Base-by-base conservation (phyloP, 2,113 vertebrate genomes). In the Fulica atra region DNA sequence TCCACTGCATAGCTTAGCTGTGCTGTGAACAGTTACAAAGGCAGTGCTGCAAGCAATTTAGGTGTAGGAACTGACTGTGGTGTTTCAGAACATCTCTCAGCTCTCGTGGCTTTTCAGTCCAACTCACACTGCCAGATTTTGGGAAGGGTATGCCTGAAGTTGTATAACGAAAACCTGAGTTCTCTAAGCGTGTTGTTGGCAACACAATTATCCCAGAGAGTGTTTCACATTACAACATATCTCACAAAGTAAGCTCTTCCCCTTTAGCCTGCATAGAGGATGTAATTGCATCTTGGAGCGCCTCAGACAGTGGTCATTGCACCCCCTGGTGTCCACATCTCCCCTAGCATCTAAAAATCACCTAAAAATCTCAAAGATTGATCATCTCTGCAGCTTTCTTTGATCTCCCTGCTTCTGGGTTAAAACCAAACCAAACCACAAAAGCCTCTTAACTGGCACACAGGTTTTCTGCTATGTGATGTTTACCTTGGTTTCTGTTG, bases 311-410 rank as follows among this genome's bases (percentile, higher is more conserved):
- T 44, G 78, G 38, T 44, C 80, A 23, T 17, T 73, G 88, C 83
- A 89, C 95, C 92, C 93, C 46, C 95, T 97, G 89, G 13, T 64
- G 95, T 21, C 64, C 65, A 21, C 84, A 61, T 24, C 19, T 51
- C 46, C 77, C 25, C 19, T 14, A 71, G 81, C 89, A 46, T 18
- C 44, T 46, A 46, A 46, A 46, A 46, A 46, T 46, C 44, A 16
- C 9, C 68, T 33, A 36, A 76, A 29, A 42, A 3, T 2, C 50
- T 19, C 0, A 28, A 68, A 16, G 5, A 7, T 1, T 3, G 1
- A 2, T 1, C 12, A 19, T 18, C 16, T 8, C 35, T 15, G n/a
- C 63, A 65, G 61, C 19, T n/a, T 31, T 26, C 20, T 53, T 46
- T 1, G 3, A 42, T 28, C 7, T 44, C 31, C 28, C 25, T 3